Base-by-base conservation (phyloP, 2,797 vertebrate genomes). In the Yasuhikotakia modesta region DNA sequence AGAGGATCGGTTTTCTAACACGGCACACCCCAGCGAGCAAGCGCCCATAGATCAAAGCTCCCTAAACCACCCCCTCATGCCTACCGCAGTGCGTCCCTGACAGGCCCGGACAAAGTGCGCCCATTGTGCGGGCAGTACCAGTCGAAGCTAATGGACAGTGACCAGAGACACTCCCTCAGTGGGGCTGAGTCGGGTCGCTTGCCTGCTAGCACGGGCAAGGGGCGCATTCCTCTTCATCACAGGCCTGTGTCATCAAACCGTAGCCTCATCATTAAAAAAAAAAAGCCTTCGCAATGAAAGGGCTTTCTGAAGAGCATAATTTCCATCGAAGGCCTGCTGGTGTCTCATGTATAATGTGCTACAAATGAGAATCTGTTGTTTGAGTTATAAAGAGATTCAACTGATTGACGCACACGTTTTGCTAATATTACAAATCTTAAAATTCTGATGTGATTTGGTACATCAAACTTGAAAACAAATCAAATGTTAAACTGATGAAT, bases 1-100 rank as follows among this genome's bases (percentile, higher is more conserved):
- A 86, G 81, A 70, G 84, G 91, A 91, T 93, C 88, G 45, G 82
- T 88, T 95, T 94, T 88, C 93, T 86, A 87, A 90, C 89, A 85
- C 79, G 91, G 92, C 91, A 93, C 93, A 93, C 91, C 92, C 92
- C 75, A 86, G 86, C 90, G 92, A 94, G 87, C 92, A 90, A 87
- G 83, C 76, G 66, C 81, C 67, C 81, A 22, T 55, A 88, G 92
- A 94, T 93, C 92, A 93, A 94, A 94, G 92, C 57, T 13, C 75
- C 64, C 72, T 79, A 72, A 80, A 17, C 71, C 74, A 70, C 66
- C 67, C 80, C 70, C 81, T 50, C 57, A 64, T 90, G 88, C 86
- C 91, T 89, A 89, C 89, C 91, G 87, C 85, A 90, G 87, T 80
- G 87, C 89, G 87, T 92, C 88, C 89, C 90, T 88, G 84, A 90